Percentiles rank a stretch among this genome's conserved stretches.
phyloP scores from a whole-genome alignment of 2,797 vertebrate genomes.

The Sardinella longiceps region DNA sequence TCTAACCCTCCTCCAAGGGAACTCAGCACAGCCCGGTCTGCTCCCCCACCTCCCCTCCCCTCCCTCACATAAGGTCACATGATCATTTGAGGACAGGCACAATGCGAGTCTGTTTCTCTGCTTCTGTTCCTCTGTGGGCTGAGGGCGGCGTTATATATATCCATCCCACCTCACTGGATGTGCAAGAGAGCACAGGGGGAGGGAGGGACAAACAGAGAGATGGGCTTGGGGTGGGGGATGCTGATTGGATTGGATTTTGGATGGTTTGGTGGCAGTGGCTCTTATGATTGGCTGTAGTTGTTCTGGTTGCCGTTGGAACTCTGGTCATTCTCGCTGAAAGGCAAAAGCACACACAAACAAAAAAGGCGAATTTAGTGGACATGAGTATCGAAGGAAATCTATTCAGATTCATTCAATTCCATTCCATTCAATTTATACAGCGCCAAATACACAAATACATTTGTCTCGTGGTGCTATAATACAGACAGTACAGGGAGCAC shows the following conservation, averaged over 20 bases:
- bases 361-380: not conserved
- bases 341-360: constrained; percentile 5
- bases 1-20: not conserved
- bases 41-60: not conserved
- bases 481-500: too few species aligned
- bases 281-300: constrained; percentile 98
- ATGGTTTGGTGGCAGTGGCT: constrained; percentile 26
- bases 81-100: not conserved
- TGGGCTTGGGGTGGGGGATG: not conserved
- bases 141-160: not conserved
- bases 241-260: not conserved
- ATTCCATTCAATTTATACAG: too few species aligned
- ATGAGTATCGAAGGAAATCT: not conserved
- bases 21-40: not conserved
- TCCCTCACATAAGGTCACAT: constrained; percentile 8
- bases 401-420: too few species aligned
- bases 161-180: not conserved
- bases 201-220: not conserved
- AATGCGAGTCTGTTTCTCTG: constrained; percentile 12
- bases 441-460: too few species aligned
- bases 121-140: constrained; percentile 2
- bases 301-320: constrained; percentile 98
- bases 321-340: constrained; percentile 93
- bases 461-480: too few species aligned
- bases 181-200: not conserved